Evolutionary conservation across 2,888 invertebrate species (phyloP).

Genomic region (Subacronicta megacephala): DNA sequence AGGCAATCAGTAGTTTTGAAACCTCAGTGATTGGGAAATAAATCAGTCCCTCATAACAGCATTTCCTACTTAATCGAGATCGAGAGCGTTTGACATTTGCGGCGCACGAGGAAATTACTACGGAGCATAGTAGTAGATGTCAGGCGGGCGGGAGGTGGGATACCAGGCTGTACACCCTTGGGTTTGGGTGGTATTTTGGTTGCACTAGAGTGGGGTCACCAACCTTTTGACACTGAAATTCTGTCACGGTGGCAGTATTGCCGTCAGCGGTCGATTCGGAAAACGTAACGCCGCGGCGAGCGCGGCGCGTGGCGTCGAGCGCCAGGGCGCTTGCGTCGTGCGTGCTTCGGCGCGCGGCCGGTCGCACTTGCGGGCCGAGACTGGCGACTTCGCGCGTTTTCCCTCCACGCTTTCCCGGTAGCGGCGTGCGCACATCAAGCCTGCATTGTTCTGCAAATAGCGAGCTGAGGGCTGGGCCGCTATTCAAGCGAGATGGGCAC

Average conservation of each 20-base stretch:
- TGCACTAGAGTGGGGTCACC: slow-evolving; percentile 77
- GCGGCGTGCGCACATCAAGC: slow-evolving; percentile 88
- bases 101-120: slow-evolving; percentile 75
- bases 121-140: slow-evolving; percentile 62
- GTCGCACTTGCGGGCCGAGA: slow-evolving; percentile 84
- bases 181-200: slow-evolving; percentile 73
- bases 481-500: slow-evolving; percentile 70
- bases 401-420: slow-evolving; percentile 86
- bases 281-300: slow-evolving; percentile 86
- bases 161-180: slow-evolving; percentile 60
- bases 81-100: slow-evolving; percentile 75
- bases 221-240: slow-evolving; percentile 89
- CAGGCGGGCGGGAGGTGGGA: slow-evolving; percentile 54
- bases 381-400: slow-evolving; percentile 81
- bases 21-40: slow-evolving; percentile 51
- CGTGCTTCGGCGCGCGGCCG: slow-evolving; percentile 84
- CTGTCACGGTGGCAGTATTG: slow-evolving; percentile 82
- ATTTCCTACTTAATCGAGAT: slow-evolving; percentile 56
- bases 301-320: slow-evolving; percentile 83
- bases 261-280: slow-evolving; percentile 85
- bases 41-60: slow-evolving; percentile 53
- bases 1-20: slow-evolving; percentile 41
- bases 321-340: slow-evolving; percentile 85
- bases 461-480: slow-evolving; percentile 81
- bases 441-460: slow-evolving; percentile 88